Conservation (phyloP, 2,797 vertebrate genomes). For the Lepilemur ruficaudatus region DNA sequence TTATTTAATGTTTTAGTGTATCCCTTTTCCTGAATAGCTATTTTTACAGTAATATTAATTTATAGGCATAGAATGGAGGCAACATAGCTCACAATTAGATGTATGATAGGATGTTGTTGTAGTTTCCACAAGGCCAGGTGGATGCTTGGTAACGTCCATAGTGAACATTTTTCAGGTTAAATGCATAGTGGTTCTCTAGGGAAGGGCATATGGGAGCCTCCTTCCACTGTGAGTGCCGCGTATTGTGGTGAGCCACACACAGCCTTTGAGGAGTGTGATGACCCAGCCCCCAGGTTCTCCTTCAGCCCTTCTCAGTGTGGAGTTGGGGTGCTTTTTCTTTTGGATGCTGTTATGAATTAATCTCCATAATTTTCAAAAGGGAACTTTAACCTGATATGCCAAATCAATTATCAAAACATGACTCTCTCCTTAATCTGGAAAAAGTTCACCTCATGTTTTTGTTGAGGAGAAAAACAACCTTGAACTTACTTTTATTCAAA, state of each 20-base stretch:
- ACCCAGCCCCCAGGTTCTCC: not conserved
- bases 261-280: not conserved
- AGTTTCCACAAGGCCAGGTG: not conserved
- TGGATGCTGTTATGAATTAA: not conserved
- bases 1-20: not conserved
- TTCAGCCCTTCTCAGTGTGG: not conserved
- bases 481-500: not conserved
- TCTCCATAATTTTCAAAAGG: not conserved
- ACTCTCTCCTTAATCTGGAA: not conserved
- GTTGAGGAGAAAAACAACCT: not conserved
- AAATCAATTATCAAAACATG: not conserved
- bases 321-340: not conserved
- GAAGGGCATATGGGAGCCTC: not conserved
- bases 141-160: not conserved
- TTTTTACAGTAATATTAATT: not conserved
- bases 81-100: not conserved
- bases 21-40: not conserved
- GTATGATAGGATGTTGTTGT: not conserved
- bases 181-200: not conserved
- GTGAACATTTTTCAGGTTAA: not conserved
- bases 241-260: not conserved
- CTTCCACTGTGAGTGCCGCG: not conserved
- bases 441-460: not conserved
- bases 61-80: not conserved
- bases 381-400: not conserved